These are phyloP conservation scores for Tenthredo livida DNA, from an alignment of 2,888 invertebrate species.

Conservation along the genomic window DNA sequence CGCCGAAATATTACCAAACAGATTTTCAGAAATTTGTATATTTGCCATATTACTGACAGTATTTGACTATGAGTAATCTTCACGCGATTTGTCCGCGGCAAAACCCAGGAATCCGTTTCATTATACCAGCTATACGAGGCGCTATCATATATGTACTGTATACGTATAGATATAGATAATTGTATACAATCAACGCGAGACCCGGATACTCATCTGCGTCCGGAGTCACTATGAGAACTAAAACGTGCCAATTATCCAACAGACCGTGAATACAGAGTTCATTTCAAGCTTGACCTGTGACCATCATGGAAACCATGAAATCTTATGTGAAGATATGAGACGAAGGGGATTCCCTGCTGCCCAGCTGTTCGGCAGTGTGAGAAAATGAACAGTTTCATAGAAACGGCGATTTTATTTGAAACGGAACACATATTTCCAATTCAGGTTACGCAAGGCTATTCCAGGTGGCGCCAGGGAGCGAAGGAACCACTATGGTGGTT, in stretches of 20 bases:
- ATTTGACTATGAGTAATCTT: neutral
- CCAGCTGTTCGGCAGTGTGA: neutral
- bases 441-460: too few species aligned
- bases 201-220: conserved; percentile 22
- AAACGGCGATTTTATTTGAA: neutral
- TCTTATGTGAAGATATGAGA: neutral
- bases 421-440: neutral
- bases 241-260: conserved; percentile 33
- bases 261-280: neutral
- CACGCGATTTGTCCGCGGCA: conserved; percentile 18
- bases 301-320: neutral
- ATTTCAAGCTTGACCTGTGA: neutral
- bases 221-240: conserved; percentile 2
- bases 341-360: neutral
- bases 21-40: neutral
- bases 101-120: conserved; percentile 40
- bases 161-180: neutral
- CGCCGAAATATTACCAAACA: neutral
- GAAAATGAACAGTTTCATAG: neutral
- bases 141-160: neutral
- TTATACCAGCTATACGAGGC: neutral
- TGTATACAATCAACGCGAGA: conserved; percentile 26
- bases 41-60: neutral
- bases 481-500: too few species aligned
- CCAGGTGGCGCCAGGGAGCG: too few species aligned